Evolutionary conservation across 2,888 invertebrate genomes (phyloP).

Genomic region (Tolmerus cingulatus): DNA sequence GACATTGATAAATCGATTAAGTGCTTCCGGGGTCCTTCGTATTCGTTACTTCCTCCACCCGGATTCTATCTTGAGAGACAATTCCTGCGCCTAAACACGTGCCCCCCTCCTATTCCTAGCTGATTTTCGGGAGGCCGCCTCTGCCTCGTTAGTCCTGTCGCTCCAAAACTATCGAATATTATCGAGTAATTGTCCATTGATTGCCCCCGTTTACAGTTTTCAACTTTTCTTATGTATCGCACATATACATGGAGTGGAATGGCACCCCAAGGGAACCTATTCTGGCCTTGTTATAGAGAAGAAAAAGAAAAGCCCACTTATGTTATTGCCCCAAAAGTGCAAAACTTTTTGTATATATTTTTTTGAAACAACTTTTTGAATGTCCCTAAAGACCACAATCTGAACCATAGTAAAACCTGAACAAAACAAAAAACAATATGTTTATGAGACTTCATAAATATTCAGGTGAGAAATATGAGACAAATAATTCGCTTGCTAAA

Average conservation of each 20-base stretch:
- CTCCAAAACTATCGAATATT: not conserved
- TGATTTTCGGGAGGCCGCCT: not conserved
- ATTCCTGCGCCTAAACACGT: not conserved
- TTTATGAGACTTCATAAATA: too few relatives aligned
- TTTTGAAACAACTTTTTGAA: too few relatives aligned
- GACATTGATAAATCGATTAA: slow-evolving; percentile 41
- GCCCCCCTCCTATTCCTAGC: not conserved
- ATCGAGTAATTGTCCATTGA: not conserved
- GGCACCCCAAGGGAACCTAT: too few relatives aligned
- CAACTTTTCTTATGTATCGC: not conserved
- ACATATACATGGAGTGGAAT: too few relatives aligned
- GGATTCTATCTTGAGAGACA: slow-evolving; percentile 18
- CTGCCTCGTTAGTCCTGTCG: not conserved
- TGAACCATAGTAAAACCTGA: too few relatives aligned
- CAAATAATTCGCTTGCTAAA: too few relatives aligned
- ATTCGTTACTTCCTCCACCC: not conserved
- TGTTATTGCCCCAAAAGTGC: not conserved
- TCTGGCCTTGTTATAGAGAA: not conserved
- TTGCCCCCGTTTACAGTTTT: not conserved
- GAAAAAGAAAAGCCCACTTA: not conserved
- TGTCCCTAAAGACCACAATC: too few relatives aligned
- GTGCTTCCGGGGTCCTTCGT: not conserved
- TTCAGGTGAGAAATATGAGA: too few relatives aligned
- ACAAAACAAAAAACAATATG: too few relatives aligned
- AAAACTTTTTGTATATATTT: not conserved